These are phyloP conservation scores for Mesoligia furuncula DNA, from an alignment of 2,888 invertebrate genomes.

Conservation along the genomic window DNA sequence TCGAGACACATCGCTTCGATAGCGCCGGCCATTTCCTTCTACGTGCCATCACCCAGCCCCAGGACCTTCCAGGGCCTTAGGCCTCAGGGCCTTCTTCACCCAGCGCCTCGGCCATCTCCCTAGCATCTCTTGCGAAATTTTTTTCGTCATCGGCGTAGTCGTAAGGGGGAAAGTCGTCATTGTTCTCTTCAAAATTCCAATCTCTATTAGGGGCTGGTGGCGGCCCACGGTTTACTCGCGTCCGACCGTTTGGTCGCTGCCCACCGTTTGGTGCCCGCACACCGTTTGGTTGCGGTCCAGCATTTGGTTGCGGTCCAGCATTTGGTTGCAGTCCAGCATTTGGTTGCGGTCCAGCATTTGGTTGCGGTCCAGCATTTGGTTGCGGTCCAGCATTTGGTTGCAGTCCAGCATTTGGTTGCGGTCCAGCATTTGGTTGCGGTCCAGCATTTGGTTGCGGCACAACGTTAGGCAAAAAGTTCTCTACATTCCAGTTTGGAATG, in stretches of 20 bases:
- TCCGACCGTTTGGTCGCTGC: neutral
- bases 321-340: neutral
- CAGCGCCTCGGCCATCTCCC: constrained; percentile 7
- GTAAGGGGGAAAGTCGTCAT: constrained; percentile 3
- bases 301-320: neutral
- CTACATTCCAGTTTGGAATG: constrained; percentile 10
- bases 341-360: neutral
- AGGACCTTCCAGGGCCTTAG: no score
- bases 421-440: neutral
- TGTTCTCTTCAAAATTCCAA: constrained; percentile 12
- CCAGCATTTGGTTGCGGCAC: neutral
- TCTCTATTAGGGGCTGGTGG: neutral
- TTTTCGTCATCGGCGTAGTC: constrained; percentile 44
- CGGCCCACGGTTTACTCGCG: neutral
- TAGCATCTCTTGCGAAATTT: constrained; percentile 24
- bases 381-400: no score
- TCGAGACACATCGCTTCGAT: constrained; percentile 15
- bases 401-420: no score
- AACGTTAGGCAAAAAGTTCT: neutral
- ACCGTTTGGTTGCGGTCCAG: neutral
- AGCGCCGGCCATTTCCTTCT: neutral
- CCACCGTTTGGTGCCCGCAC: neutral
- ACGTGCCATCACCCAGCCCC: no score
- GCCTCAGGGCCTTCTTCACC: neutral
- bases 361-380: no score